Evolutionary conservation across 1,140 invertebrate species (phyloP).

Genomic region (Neotoxoptera formosana): DNA sequence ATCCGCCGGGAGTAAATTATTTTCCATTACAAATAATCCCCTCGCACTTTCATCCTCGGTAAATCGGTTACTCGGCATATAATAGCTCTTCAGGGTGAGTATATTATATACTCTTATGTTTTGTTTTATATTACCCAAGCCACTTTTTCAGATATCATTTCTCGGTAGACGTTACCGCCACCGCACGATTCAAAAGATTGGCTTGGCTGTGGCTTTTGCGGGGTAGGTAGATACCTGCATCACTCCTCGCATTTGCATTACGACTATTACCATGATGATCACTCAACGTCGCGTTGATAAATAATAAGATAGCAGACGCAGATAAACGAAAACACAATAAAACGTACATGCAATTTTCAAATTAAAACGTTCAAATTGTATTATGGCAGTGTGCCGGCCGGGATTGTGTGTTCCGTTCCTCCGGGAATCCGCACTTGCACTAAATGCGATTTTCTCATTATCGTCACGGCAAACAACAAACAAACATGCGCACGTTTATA

Average conservation of each 20-base stretch:
- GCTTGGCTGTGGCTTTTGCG: neutral
- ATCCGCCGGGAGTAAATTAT: conserved; percentile 13
- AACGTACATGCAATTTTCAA: conserved; percentile 16
- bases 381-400: neutral
- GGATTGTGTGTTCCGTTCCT: neutral
- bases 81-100: conserved; percentile 13
- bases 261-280: neutral
- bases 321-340: conserved; percentile 24
- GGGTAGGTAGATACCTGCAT: neutral
- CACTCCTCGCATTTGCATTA: neutral
- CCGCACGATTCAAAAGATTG: neutral
- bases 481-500: neutral
- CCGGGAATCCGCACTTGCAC: neutral
- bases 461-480: conserved; percentile 5
- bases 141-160: neutral
- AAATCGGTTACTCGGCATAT: conserved; percentile 21
- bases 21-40: conserved; percentile 39
- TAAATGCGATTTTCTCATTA: conserved; percentile 36
- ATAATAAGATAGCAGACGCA: neutral
- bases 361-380: conserved; percentile 28
- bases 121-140: neutral
- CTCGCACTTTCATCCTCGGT: neutral
- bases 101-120: conserved; percentile 3
- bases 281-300: neutral
- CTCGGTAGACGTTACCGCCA: no score